A percentile compares a stretch with the other conserved stretches of the same genome.
These are phyloP conservation scores for Parnassius glacialis DNA, from an alignment of 2,888 invertebrate species.

Conservation along the genomic window DNA sequence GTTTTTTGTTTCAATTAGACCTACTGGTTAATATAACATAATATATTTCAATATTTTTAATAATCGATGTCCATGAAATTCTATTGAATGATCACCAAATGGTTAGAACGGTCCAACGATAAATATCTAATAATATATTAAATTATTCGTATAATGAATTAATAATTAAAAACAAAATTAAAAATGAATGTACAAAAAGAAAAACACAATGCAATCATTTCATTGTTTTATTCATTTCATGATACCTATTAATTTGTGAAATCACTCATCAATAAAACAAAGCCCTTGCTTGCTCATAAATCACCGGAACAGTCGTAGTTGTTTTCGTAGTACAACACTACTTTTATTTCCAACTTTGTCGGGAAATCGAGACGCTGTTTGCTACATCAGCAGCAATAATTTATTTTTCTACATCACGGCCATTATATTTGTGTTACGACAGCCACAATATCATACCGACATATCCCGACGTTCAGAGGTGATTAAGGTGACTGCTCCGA, in stretches of 20 bases:
- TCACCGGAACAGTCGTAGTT: not conserved
- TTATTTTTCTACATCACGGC: constrained; percentile 15
- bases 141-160: no score
- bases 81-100: no score
- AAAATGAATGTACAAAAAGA: no score
- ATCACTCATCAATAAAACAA: constrained; percentile 1
- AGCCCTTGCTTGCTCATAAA: not conserved
- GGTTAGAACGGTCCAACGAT: no score
- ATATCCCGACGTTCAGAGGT: constrained; percentile 22
- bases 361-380: not conserved
- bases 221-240: not conserved
- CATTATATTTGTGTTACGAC: constrained; percentile 15
- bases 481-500: constrained; percentile 26
- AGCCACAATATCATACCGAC: constrained; percentile 14
- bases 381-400: constrained; percentile 4
- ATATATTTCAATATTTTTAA: no score
- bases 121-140: no score
- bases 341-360: not conserved
- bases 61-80: no score
- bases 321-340: not conserved
- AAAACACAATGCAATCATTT: no score
- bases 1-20: no score
- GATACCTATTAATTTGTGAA: constrained; percentile 9
- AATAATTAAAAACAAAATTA: no score
- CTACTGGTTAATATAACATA: no score